Evolutionary conservation across 2,113 vertebrate genomes (phyloP), one percentile per base, ranked within the genome.

Genomic region (Pungitius pungitius): DNA sequence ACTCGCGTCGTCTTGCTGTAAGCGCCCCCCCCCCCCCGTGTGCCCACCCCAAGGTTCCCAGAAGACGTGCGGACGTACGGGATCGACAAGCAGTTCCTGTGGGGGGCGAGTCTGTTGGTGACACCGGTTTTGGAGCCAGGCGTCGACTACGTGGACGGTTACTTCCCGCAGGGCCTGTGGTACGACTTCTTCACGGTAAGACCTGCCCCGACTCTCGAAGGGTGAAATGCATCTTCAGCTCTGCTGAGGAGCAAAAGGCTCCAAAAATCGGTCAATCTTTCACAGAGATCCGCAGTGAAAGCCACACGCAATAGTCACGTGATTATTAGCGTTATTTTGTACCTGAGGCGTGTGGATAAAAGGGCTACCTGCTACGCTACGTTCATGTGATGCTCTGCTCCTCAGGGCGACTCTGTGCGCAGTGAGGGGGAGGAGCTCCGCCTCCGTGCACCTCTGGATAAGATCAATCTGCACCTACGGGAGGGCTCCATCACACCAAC

Each of bases 131-230:
- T 97, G 82, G 94, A 96, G 14, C 89, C 93, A 0, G 92, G 91
- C 3, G 92, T 88, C 2, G 84, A 92, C 52, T 90, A 83, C 0
- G 95, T 96, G 66, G 77, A 24, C 0, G 96, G 94, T 55, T 97
- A 97, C 0, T 69, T 96, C 63, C 95, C 96, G 2, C 83, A 67
- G 54, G 96, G 95, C 2, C 75, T 87, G 78, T 97, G 96, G 96
- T 97, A 95, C 0, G 95, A 97, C 86, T 95, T 93, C 72, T 95
- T 94, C 86, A 95, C 92, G 81, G 96, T 97, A 81, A 94, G 94
- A 40, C 43, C 5, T 9, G 30, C 30, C 30, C n/a, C n/a, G n/a
- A n/a, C n/a, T n/a, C n/a, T n/a, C n/a, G n/a, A n/a, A n/a, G n/a
- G n/a, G n/a, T n/a, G n/a, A n/a, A n/a, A n/a, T n/a, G n/a, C n/a